Percentiles rank a stretch among this genome's conserved stretches.
Evolutionary conservation across 2,113 vertebrate genomes (phyloP).

Genomic region (Elephantulus edwardii): DNA sequence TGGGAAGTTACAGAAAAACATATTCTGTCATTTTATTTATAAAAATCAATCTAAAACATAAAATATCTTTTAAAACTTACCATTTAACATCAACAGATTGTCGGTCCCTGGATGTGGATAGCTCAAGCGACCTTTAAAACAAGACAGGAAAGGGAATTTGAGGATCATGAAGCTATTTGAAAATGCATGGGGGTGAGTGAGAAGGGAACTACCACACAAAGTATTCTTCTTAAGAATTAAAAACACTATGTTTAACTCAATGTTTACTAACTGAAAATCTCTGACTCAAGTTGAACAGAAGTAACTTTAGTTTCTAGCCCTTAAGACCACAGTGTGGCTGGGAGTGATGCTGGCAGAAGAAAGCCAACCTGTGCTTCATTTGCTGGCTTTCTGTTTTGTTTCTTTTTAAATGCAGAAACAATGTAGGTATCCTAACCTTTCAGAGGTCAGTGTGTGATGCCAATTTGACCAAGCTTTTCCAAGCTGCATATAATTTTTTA

Average conservation of each 20-base stretch:
- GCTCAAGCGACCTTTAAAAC: conserved; percentile 92
- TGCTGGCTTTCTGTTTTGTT: too few relatives aligned
- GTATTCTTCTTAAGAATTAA: conserved; percentile 76
- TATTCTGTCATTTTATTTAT: conserved; percentile 42
- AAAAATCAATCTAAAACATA: conserved; percentile 73
- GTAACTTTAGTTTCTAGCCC: conserved; percentile 78
- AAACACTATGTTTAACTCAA: conserved; percentile 80
- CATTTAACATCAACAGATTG: conserved; percentile 98
- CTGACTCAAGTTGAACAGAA: conserved; percentile 78
- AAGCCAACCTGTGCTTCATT: conserved; percentile 79
- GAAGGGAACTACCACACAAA: conserved; percentile 30
- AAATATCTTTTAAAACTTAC: conserved; percentile 87
- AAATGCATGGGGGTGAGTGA: neutral
- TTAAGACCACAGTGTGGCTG: conserved; percentile 79
- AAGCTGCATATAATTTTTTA: conserved; percentile 12
- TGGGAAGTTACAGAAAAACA: conserved; percentile 48
- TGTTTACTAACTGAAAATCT: conserved; percentile 80
- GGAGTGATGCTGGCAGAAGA: conserved; percentile 77
- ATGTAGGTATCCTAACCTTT: conserved; percentile 66
- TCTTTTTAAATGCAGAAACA: conserved; percentile 77
- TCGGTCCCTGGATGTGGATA: conserved; percentile 96
- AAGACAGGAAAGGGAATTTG: conserved; percentile 73
- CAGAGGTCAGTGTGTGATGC: conserved; percentile 50
- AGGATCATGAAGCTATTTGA: conserved; percentile 58
- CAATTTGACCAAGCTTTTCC: neutral